Evolutionary conservation across 2,888 invertebrate genomes (phyloP).

Genomic region (Pterostichus madidus): DNA sequence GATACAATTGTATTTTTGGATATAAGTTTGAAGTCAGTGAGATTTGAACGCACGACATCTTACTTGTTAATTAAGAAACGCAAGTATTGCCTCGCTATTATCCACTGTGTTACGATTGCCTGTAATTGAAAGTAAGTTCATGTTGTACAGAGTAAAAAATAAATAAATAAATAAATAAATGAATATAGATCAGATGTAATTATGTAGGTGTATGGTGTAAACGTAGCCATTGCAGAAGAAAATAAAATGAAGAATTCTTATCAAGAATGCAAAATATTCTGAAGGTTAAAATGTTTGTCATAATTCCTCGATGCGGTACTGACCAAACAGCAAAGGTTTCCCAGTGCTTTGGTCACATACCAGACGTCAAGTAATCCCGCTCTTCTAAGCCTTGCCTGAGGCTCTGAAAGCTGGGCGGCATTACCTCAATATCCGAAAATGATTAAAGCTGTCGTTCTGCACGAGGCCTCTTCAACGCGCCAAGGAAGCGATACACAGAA

Average conservation of each 20-base stretch:
- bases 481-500: slow-evolving; percentile 21
- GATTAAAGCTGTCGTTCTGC: slow-evolving; percentile 51
- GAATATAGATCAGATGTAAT: too few relatives aligned
- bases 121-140: too few relatives aligned
- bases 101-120: too few relatives aligned
- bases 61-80: too few relatives aligned
- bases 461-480: neutral
- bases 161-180: too few relatives aligned
- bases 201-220: too few relatives aligned
- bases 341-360: slow-evolving; percentile 34
- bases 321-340: slow-evolving; percentile 32
- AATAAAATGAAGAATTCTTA: slow-evolving; percentile 14
- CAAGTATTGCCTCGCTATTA: too few relatives aligned
- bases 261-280: neutral
- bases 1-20: too few relatives aligned
- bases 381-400: slow-evolving; percentile 21
- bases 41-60: too few relatives aligned
- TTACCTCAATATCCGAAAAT: slow-evolving; percentile 60
- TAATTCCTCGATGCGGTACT: slow-evolving; percentile 32
- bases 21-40: too few relatives aligned
- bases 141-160: too few relatives aligned
- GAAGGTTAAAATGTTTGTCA: slow-evolving; percentile 15
- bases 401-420: slow-evolving; percentile 7
- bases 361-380: slow-evolving; percentile 37
- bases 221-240: neutral